Evolutionary conservation across 1,140 invertebrate species (phyloP).

Genomic region (Drosophila kepulauana): DNA sequence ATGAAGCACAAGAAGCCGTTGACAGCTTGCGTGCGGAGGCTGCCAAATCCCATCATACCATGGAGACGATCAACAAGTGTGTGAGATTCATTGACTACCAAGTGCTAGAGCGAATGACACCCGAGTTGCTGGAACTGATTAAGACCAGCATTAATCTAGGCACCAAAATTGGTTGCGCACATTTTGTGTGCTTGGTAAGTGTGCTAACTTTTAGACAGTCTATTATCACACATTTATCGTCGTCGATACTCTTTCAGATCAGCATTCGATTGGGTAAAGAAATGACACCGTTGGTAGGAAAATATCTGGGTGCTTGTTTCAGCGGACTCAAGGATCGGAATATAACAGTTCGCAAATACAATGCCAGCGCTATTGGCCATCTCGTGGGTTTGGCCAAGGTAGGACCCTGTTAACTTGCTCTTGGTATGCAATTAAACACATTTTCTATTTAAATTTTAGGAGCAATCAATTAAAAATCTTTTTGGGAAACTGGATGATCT

Average conservation of each 20-base stretch:
- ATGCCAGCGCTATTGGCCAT: constrained; percentile 93
- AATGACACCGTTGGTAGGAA: constrained; percentile 88
- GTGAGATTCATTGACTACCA: constrained; percentile 92
- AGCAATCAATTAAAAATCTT: constrained; percentile 94
- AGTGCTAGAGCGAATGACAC: constrained; percentile 91
- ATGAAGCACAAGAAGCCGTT: constrained; percentile 89
- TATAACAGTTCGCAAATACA: constrained; percentile 92
- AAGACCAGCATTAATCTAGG: constrained; percentile 92
- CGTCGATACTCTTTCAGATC: constrained; percentile 56
- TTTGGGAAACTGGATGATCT: constrained; percentile 92
- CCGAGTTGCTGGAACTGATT: constrained; percentile 92
- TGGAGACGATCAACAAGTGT: constrained; percentile 95
- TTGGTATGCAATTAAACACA: not conserved
- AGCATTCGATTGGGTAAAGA: constrained; percentile 85
- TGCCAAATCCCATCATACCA: constrained; percentile 93
- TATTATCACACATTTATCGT: not conserved
- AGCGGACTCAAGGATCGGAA: constrained; percentile 94
- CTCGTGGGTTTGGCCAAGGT: constrained; percentile 93
- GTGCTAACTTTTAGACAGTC: not conserved
- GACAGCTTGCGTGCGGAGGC: constrained; percentile 91
- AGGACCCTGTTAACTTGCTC: not conserved
- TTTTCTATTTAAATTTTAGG: constrained; percentile 47
- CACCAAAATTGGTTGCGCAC: constrained; percentile 93
- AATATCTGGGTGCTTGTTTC: constrained; percentile 91
- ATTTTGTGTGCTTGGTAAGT: constrained; percentile 92